These are phyloP conservation scores for Ophion obscuratus DNA, from an alignment of 2,888 invertebrate species.

Conservation along the genomic window DNA sequence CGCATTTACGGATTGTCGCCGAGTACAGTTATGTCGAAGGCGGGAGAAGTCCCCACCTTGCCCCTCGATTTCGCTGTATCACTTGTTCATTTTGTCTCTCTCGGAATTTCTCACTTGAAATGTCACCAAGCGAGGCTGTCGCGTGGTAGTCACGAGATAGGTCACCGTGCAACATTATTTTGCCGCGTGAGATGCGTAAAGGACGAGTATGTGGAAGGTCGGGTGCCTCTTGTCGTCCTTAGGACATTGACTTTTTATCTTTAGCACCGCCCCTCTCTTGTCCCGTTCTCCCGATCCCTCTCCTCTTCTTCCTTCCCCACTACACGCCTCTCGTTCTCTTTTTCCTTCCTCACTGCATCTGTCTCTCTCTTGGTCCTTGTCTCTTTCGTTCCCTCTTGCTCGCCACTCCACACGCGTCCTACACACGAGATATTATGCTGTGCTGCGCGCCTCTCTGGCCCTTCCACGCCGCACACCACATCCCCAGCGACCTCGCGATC, in stretches of 20 bases:
- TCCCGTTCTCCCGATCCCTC: conserved; percentile 55
- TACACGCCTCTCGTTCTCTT: not conserved
- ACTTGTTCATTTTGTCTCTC: not conserved
- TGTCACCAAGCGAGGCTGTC: not conserved
- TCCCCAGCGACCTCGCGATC: conserved; percentile 48
- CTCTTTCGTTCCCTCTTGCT: not conserved
- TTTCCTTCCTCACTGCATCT: not conserved
- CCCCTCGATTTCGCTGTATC: not conserved
- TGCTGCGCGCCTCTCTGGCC: conserved; percentile 36
- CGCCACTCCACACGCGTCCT: conserved; percentile 20
- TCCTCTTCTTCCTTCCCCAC: conserved; percentile 21
- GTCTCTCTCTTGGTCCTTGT: not conserved
- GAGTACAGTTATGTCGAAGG: conserved; percentile 2
- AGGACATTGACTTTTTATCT: conserved; percentile 75
- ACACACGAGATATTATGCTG: conserved; percentile 39
- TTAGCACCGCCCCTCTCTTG: conserved; percentile 63
- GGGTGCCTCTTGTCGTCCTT: conserved; percentile 72
- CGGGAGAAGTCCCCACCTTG: not conserved
- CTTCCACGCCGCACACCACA: conserved; percentile 45
- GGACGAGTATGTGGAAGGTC: conserved; percentile 54
- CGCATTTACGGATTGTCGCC: not conserved
- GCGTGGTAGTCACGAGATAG: not conserved
- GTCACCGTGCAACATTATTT: conserved; percentile 4
- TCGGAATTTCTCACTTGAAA: not conserved
- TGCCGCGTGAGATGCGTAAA: not conserved